Evolutionary conservation across 2,113 vertebrate genomes (phyloP).

Genomic region (Toxostoma redivivum): DNA sequence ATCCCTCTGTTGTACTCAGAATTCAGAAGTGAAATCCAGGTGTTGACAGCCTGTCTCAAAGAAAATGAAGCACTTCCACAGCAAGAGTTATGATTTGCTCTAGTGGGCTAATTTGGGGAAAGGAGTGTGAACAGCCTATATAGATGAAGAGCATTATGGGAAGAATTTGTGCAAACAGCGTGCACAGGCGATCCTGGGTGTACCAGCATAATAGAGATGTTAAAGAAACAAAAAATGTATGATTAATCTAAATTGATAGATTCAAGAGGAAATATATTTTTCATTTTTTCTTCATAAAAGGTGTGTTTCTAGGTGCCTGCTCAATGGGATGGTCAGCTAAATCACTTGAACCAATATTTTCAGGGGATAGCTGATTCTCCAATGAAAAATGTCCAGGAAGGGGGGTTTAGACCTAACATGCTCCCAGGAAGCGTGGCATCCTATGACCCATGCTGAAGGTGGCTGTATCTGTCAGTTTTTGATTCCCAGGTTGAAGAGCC

Average conservation of each 20-base stretch:
- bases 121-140: not conserved
- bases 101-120: not conserved
- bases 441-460: not conserved
- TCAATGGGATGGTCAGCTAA: not conserved
- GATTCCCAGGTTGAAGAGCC: not conserved
- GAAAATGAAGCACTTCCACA: not conserved
- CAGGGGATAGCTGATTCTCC: not conserved
- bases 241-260: not conserved
- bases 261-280: not conserved
- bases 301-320: not conserved
- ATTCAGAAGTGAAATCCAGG: not conserved
- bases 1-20: not conserved
- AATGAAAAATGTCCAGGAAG: not conserved
- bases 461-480: not conserved
- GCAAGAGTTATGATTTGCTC: not conserved
- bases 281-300: not conserved
- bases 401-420: not conserved
- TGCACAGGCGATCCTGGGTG: not conserved
- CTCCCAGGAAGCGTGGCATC: not conserved
- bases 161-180: not conserved
- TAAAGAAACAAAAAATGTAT: not conserved
- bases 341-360: not conserved
- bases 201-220: not conserved
- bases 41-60: not conserved
- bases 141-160: not conserved